Base-by-base conservation (phyloP, 2,888 invertebrate species). In the Hedychridium roseum region DNA sequence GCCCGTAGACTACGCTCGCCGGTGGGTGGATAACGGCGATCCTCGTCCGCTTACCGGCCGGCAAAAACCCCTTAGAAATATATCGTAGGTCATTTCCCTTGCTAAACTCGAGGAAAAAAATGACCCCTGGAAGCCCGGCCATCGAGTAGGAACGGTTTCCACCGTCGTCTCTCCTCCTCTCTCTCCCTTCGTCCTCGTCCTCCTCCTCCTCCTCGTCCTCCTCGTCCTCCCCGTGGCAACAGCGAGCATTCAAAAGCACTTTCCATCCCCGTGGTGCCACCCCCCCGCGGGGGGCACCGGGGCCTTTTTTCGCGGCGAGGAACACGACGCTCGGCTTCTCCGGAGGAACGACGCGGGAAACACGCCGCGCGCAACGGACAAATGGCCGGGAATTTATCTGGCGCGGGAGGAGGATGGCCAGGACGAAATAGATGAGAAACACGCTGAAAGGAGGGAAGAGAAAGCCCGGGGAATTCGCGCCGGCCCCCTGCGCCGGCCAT, bases 31-130 rank as follows among this genome's bases (percentile, higher is more conserved):
- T 68, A 63, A 64, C 64, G 54, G 57, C 60, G 60, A n/a, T n/a
- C 66, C 68, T 68, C 65, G 64, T 58, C 60, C 66, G 68, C 58
- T 62, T 61, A 60, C 56, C 60, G 61, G 43, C 60, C 54, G 56
- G 66, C 60, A 72, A 71, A 73, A 74, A 70, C 64, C 70, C 73
- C 73, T 75, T 74, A 73, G 72, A 75, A 75, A 74, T 74, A 75
- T 75, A 75, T 75, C 75, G 74, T 72, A 74, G 74, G 74, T 73
- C 71, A 75, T 75, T 75, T 75, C 74, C 74, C 74, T 75, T 74
- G 74, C 73, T 75, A 74, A 75, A 74, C 67, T 73, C 68, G 66
- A 61, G 65, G 59, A 60, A 61, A 68, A 70, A 71, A 71, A 71
- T 66, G 57, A 57, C 58, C 56, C 54, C 57, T 45, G 58, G 61